These are phyloP conservation scores for Nycticebus coucang DNA, from an alignment of 2,113 vertebrate genomes.

Conservation along the genomic window DNA sequence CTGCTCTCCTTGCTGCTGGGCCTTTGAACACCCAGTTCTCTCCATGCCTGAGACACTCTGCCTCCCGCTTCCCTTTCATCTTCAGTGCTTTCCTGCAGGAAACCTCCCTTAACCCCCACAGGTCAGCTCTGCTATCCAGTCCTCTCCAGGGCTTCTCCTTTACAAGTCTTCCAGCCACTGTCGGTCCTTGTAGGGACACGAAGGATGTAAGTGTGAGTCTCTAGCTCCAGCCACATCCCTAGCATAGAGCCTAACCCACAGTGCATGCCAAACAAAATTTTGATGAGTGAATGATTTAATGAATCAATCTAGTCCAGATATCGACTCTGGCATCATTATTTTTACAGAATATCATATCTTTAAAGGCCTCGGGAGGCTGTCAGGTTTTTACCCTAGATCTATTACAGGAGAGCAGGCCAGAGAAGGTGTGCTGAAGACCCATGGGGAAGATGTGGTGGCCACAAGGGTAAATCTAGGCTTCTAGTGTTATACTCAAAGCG, in stretches of 20 bases:
- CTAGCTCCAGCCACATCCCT: neutral
- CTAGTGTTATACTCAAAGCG: neutral
- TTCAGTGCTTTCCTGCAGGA: neutral
- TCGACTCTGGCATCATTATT: neutral
- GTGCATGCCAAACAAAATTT: neutral
- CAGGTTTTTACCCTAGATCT: neutral
- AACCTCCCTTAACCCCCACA: neutral
- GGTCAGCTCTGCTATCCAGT: neutral
- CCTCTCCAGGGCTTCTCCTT: neutral
- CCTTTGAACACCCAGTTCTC: neutral
- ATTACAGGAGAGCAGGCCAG: neutral
- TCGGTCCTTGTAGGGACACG: rapidly evolving
- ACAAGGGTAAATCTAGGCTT: no score
- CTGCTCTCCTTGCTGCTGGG: neutral
- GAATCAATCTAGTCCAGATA: neutral
- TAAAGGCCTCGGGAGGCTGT: neutral
- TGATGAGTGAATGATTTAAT: neutral
- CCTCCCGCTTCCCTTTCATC: neutral
- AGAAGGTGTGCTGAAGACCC: no score
- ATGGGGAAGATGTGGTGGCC: neutral
- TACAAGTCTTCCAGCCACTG: neutral
- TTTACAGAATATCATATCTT: neutral
- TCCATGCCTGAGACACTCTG: neutral
- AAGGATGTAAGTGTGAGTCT: neutral
- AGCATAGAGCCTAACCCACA: neutral